Evolutionary conservation across 2,797 vertebrate species (phyloP), one percentile per base, ranked within the genome.

Genomic region (Petrocephalus schoutedeni): DNA sequence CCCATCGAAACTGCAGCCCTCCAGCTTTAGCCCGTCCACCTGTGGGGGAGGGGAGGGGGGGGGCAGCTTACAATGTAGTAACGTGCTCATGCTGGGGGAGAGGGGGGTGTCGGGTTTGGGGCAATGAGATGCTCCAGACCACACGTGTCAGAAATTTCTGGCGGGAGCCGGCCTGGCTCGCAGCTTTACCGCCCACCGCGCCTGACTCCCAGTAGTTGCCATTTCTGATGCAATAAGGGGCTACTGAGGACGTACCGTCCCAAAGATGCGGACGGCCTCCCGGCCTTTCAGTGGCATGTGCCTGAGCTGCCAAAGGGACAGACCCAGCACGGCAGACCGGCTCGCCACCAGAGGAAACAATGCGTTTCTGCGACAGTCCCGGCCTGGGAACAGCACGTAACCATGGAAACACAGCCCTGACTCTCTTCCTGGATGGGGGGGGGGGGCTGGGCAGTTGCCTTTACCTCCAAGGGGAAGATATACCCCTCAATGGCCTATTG

Each of bases 1-100:
- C 80, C 98, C 98, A 89, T 99, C 97, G 91, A 99, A 99, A 92
- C 94, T 95, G 91, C 98, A 99, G 0, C 98, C 98, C 93, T 99
- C 98, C 90, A 99, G 92, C 91, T 98, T 95, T 87, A 99, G 95
- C 87, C 98, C 98, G 87, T 95, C 97, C 83, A 99, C 94, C 98
- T 99, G 91, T 36, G 85, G 88, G 91, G 56, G 87, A 12, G 41
- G 0, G 87, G 88, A 90, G 19, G 82, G 90, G 77, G 21, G 58
- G 59, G 85, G 53, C 4, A 85, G 71, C 57, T 61, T 61, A 59
- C 36, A 36, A 92, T 91, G 89, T 16, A 49, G 88, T 64, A 92
- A 41, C 49, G 67, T 41, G 91, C 83, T 87, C 58, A 91, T 89
- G 89, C 87, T 54, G 28, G 64, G 54, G 19, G n/a, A 85, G 67